phyloP scores from a whole-genome alignment of 2,888 invertebrate species.

The Pristionchus japonicus region DNA sequence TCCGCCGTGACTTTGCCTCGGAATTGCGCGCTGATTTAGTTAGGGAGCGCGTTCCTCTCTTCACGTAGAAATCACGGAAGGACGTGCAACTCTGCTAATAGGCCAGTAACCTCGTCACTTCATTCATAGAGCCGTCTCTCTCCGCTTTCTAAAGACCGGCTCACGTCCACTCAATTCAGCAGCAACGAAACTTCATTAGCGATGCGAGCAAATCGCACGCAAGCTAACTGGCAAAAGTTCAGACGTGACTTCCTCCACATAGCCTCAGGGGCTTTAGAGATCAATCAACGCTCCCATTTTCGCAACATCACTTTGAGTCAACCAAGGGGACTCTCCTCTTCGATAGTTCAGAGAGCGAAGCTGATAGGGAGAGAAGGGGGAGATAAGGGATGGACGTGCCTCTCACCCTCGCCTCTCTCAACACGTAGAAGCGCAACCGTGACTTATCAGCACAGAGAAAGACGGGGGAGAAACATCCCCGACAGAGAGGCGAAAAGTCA shows the following conservation, averaged over 20 bases:
- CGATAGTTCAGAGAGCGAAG: conserved; percentile 35
- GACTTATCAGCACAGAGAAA: background rate
- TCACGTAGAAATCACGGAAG: background rate
- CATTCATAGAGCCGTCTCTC: background rate
- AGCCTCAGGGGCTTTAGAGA: background rate
- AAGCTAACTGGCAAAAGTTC: background rate
- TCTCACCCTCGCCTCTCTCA: background rate
- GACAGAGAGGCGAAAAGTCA: background rate
- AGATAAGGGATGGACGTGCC: conserved; percentile 11
- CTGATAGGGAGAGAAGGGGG: background rate
- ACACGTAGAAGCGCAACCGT: background rate
- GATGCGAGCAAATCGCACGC: background rate
- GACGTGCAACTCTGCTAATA: background rate
- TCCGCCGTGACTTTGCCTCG: background rate
- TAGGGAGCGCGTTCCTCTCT: background rate
- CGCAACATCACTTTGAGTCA: background rate
- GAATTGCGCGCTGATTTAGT: background rate
- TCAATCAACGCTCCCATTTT: background rate
- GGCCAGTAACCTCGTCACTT: background rate
- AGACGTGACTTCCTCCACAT: background rate
- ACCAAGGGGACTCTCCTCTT: background rate
- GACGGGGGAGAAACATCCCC: background rate
- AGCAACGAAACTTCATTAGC: background rate
- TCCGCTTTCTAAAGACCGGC: background rate
- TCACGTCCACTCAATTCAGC: background rate